Evolutionary conservation across 2,113 vertebrate genomes (phyloP), one percentile per base, ranked within the genome.

Genomic region (Datnioides undecimradiatus): DNA sequence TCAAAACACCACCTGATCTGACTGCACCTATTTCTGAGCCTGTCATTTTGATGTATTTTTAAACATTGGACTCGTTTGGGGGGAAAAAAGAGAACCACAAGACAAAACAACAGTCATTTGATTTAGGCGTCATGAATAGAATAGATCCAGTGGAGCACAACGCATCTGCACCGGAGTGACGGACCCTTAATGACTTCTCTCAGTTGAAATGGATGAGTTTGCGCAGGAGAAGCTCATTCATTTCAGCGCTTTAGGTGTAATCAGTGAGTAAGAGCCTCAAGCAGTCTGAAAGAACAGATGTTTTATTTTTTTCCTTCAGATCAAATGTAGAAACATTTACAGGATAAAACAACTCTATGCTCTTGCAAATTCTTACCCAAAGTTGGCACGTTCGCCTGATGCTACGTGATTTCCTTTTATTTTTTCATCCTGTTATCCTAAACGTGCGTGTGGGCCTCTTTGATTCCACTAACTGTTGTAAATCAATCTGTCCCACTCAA

Each of bases 21-120:
- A 78, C 73, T 23, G 62, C 58, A 60, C 67, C 70, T 67, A 68
- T 73, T 73, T 76, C 48, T n/a, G 34, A 49, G 74, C 25, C 80
- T 79, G 79, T 73, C 78, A 73, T 75, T 52, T 55, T 66, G 73
- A 82, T 83, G 77, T 88, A 89, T 90, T 90, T 89, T 90, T 90
- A 85, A 74, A 84, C 70, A 46, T 51, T 0, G 43, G 23, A 68
- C 51, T 68, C 43, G 43, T 79, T 79, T 69, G 6, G n/a, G n/a
- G n/a, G n/a, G 21, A 19, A 9, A 16, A 17, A 12, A 9, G 11
- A 13, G 19, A 34, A 46, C 34, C 8, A 5, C 46, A 57, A 73
- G 21, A 59, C 59, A 52, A 41, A 72, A 64, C 58, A 66, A 36
- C 59, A 63, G 25, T 52, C 31, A 9, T 66, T 82, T 81, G 77